Base-by-base conservation (phyloP, 2,888 invertebrate genomes). In the Eristalis pertinax region DNA sequence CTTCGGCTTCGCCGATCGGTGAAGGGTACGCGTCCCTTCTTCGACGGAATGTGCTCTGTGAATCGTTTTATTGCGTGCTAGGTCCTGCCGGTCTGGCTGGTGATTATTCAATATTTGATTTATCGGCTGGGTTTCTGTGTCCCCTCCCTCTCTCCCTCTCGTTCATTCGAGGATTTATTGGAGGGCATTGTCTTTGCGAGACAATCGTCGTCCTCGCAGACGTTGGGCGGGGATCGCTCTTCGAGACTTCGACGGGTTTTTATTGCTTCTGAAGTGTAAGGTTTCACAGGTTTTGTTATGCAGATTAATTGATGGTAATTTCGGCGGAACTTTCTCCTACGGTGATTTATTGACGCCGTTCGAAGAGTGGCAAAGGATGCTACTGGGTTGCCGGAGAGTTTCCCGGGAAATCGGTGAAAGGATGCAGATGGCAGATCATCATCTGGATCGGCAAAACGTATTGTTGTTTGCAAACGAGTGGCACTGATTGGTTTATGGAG, bases 211-310 rank as follows among this genome's bases (percentile, higher is more conserved):
- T 50, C 8, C 1, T 7, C n/a, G 8, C 50, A 50, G 50, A 8
- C 50, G 50, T 19, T 50, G 50, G 50, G 50, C 50, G 50, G 50
- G 84, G 83, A 79, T 84, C 79, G 38, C 15, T 67, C 24, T 38
- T 38, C 32, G 76, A 79, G 72, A 67, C 32, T 32, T 68, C 68
- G 78, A 70, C 79, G 35, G 76, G 63, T 73, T 77, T n/a, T 50
- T 65, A 77, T 74, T 69, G 38, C 62, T 67, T 38, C 56, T 62
- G 70, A 43, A 50, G 69, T 73, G 74, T 72, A 73, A 67, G 58
- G 19, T 19, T 35, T 24, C 19, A 67, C 82, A 73, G 73, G 79
- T 68, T 83, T 87, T 87, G 76, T 87, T 67, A 87, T 87, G 84
- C 76, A 84, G 84, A 87, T 83, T 73, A 79, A 84, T 84, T 79